Evolutionary conservation across 2,797 vertebrate species (phyloP).

Genomic region (Potorous gilbertii): DNA sequence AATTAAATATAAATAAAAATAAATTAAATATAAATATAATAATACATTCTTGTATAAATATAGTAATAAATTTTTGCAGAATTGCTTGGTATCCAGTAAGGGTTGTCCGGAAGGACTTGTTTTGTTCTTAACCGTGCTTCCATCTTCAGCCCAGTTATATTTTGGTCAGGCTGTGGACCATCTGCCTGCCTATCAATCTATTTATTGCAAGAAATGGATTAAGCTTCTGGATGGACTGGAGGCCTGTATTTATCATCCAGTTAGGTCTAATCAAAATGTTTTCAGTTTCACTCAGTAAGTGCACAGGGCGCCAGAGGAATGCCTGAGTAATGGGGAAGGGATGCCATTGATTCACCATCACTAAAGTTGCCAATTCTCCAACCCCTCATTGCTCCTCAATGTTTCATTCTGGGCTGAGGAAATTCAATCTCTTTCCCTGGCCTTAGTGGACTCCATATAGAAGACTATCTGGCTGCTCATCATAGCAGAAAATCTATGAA

Average conservation of each 20-base stretch:
- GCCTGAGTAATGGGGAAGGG: slow-evolving; percentile 69
- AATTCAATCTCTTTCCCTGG: slow-evolving; percentile 74
- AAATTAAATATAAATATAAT: too few relatives aligned
- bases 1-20: too few relatives aligned
- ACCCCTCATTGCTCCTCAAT: slow-evolving; percentile 76
- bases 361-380: slow-evolving; percentile 68
- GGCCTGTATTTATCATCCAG: slow-evolving; percentile 72
- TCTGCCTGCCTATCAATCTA: slow-evolving; percentile 50
- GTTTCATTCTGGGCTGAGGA: slow-evolving; percentile 71
- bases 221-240: slow-evolving; percentile 42
- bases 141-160: slow-evolving; percentile 54
- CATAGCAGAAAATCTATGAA: slow-evolving; percentile 78
- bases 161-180: slow-evolving; percentile 55
- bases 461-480: slow-evolving; percentile 67
- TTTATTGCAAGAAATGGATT: slow-evolving; percentile 74
- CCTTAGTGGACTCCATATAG: slow-evolving; percentile 52
- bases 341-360: slow-evolving; percentile 73
- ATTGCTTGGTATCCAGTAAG: slow-evolving; percentile 5
- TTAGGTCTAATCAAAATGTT: slow-evolving; percentile 78
- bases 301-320: slow-evolving; percentile 58
- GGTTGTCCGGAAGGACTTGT: slow-evolving; percentile 20
- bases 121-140: slow-evolving; percentile 31
- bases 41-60: too few relatives aligned
- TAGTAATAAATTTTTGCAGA: slow-evolving; percentile 4
- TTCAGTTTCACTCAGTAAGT: slow-evolving; percentile 68